Evolutionary conservation across 2,888 invertebrate species (phyloP).

Genomic region (Hydrotaea cyrtoneurina): DNA sequence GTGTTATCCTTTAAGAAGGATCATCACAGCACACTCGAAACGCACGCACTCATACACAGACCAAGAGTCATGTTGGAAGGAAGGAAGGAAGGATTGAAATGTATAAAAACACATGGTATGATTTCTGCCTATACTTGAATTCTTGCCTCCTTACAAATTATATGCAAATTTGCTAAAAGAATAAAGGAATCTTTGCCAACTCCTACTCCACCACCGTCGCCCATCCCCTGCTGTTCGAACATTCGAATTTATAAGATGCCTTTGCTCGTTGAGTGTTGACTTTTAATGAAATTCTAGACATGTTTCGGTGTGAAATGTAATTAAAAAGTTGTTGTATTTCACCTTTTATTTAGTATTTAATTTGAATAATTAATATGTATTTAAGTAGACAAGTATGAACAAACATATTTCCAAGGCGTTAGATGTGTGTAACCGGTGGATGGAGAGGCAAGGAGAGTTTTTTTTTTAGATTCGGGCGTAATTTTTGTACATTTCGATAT

Average conservation of each 20-base stretch:
- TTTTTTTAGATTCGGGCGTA: too few relatives aligned
- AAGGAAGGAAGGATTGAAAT: background rate
- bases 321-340: conserved; percentile 53
- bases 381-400: background rate
- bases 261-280: background rate
- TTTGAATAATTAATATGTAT: conserved; percentile 59
- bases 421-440: too few relatives aligned
- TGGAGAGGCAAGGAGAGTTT: too few relatives aligned
- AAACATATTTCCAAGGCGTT: background rate
- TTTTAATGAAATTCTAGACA: conserved; percentile 32
- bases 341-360: conserved; percentile 47
- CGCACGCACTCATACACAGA: background rate
- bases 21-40: background rate
- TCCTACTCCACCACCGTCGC: too few relatives aligned
- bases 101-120: conserved; percentile 16
- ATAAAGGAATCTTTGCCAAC: background rate
- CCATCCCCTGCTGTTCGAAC: too few relatives aligned
- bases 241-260: conserved; percentile 3
- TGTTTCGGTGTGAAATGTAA: conserved; percentile 43
- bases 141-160: conserved; percentile 8
- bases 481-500: too few relatives aligned
- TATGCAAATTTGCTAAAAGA: conserved; percentile 28
- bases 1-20: conserved; percentile 67
- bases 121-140: background rate
- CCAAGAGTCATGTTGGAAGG: conserved; percentile 7